phyloP scores from a whole-genome alignment of 1,140 invertebrate genomes.

The Papilio polyxenes region DNA sequence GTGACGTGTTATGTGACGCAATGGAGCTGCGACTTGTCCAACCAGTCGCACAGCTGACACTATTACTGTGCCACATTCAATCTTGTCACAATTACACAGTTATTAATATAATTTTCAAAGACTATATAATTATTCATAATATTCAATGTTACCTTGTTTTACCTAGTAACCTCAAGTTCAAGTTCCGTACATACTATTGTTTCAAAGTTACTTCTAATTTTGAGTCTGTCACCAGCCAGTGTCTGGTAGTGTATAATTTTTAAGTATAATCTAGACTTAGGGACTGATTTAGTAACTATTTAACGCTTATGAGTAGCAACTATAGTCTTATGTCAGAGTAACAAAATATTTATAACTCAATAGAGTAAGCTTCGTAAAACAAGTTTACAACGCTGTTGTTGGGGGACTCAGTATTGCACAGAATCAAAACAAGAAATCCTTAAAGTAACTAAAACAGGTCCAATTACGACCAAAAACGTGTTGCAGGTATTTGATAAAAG shows the following conservation, averaged over 20 bases:
- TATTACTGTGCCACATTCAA: background rate
- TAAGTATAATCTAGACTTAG: too few relatives aligned
- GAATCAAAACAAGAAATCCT: background rate
- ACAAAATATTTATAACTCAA: background rate
- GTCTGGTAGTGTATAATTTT: too few relatives aligned
- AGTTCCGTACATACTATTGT: too few relatives aligned
- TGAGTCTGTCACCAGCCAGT: too few relatives aligned
- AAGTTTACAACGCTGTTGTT: background rate
- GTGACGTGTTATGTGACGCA: slow-evolving; percentile 4
- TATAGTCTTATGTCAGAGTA: too few relatives aligned
- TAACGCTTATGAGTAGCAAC: too few relatives aligned
- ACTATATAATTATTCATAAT: background rate
- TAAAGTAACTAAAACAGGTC: slow-evolving; percentile 2
- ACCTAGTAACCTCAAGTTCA: too few relatives aligned
- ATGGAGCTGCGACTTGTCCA: background rate
- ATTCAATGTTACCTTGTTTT: too few relatives aligned
- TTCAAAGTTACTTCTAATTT: too few relatives aligned
- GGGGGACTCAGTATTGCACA: background rate
- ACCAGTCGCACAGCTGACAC: background rate
- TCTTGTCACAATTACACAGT: background rate
- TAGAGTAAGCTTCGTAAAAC: background rate
- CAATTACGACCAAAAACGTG: background rate
- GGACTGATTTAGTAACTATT: too few relatives aligned
- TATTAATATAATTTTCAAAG: background rate
- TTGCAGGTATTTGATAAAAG: slow-evolving; percentile 3